These are phyloP conservation scores for Myathropa florea DNA, from an alignment of 2,888 invertebrate genomes.

Conservation along the genomic window DNA sequence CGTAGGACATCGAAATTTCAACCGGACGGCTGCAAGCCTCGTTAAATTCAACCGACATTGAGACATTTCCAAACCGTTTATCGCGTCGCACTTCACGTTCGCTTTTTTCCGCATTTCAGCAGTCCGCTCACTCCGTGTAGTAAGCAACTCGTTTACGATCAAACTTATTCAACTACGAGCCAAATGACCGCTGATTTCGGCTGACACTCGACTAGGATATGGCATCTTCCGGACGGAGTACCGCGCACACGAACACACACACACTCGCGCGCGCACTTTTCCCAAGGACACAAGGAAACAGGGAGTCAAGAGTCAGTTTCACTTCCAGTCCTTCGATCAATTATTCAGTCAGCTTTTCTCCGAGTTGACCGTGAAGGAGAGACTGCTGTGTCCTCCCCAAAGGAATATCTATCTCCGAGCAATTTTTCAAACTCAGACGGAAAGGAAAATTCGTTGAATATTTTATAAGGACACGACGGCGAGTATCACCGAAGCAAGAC, in stretches of 20 bases:
- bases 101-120: constrained; percentile 49
- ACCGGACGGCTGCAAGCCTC: constrained; percentile 45
- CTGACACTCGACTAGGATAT: constrained; percentile 34
- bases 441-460: constrained; percentile 57
- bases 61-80: constrained; percentile 69
- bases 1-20: constrained; percentile 43
- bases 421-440: constrained; percentile 64
- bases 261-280: neutral
- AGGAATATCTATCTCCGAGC: neutral
- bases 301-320: constrained; percentile 19
- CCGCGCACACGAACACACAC: neutral
- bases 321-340: constrained; percentile 47
- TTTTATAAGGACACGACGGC: constrained; percentile 57
- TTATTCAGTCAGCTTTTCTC: constrained; percentile 62
- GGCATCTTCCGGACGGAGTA: constrained; percentile 42
- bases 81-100: constrained; percentile 57
- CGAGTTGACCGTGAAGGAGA: constrained; percentile 63
- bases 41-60: constrained; percentile 57
- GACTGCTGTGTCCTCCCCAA: constrained; percentile 33
- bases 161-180: constrained; percentile 52
- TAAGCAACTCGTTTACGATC: constrained; percentile 2
- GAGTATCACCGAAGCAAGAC: constrained; percentile 3
- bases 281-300: neutral
- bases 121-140: neutral
- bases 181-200: constrained; percentile 61